A percentile compares a stretch with the other conserved stretches of the same genome.
phyloP scores from a whole-genome alignment of 2,113 vertebrate species.

The Labrus mixtus region DNA sequence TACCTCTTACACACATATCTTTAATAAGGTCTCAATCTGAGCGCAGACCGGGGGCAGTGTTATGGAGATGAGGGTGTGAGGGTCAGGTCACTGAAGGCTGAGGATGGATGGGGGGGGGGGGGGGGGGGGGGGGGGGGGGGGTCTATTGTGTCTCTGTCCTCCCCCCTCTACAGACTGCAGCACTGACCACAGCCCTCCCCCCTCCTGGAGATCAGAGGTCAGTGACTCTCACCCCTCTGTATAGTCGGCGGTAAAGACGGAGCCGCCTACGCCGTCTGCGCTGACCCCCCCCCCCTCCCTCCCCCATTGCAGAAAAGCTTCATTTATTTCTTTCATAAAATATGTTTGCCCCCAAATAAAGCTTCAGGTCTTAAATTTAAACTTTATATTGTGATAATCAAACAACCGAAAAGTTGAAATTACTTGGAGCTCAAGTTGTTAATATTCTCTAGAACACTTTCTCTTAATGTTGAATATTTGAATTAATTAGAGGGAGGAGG shows the following conservation, averaged over 20 bases:
- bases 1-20: slow-evolving; percentile 59
- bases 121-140: slow-evolving; percentile 23
- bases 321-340: not conserved
- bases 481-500: not conserved
- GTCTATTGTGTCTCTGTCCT: slow-evolving; percentile 55
- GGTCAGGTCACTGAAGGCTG: slow-evolving; percentile 74
- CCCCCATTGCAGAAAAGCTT: slow-evolving; percentile 22
- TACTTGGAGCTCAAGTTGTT: not conserved
- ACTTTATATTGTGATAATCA: not conserved
- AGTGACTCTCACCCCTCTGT: slow-evolving; percentile 34
- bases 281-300: slow-evolving; percentile 11
- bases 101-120: slow-evolving; percentile 20
- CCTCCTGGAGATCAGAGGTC: slow-evolving; percentile 65
- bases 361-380: not conserved
- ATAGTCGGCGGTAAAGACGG: slow-evolving; percentile 35
- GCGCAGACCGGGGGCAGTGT: slow-evolving; percentile 72
- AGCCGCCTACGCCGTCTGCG: slow-evolving; percentile 32
- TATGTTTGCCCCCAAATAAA: not conserved
- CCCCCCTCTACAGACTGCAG: slow-evolving; percentile 42
- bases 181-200: slow-evolving; percentile 60
- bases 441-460: accelerated
- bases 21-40: slow-evolving; percentile 78
- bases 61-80: slow-evolving; percentile 84
- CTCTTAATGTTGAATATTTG: not conserved
- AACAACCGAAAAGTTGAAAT: not conserved